Conservation (phyloP, 64 coral and sea anemone genomes). For the Acropora yongei region DNA sequence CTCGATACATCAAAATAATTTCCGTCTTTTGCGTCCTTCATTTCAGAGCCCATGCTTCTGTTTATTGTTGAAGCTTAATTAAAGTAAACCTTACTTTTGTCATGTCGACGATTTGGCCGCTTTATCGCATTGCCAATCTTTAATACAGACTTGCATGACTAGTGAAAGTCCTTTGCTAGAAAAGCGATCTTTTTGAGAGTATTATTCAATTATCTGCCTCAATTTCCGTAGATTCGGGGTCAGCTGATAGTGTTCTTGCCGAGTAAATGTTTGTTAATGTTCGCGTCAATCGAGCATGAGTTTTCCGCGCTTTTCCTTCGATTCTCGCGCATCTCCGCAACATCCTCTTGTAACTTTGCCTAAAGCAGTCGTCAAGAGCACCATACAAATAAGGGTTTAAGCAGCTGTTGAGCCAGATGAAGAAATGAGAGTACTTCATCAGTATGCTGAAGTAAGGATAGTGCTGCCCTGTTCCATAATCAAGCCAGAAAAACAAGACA, state of each 20-base stretch:
- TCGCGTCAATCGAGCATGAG: constrained; percentile 66
- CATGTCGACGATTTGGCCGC: neutral
- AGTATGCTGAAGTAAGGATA: constrained; percentile 86
- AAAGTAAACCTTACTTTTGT: neutral
- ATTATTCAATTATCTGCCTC: constrained; percentile 4
- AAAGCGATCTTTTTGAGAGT: neutral
- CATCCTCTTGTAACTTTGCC: constrained; percentile 83
- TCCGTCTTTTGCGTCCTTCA: neutral
- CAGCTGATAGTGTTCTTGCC: constrained; percentile 50
- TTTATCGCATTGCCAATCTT: neutral
- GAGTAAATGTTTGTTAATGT: constrained; percentile 62
- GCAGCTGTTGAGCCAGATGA: constrained; percentile 88
- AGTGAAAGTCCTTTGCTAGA: neutral
- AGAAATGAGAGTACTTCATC: constrained; percentile 94
- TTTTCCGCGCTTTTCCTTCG: constrained; percentile 78
- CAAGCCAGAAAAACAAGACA: constrained; percentile 94
- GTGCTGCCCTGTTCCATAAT: constrained; percentile 68
- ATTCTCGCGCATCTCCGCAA: constrained; percentile 77
- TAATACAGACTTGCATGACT: neutral
- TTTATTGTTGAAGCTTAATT: neutral
- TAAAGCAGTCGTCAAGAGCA: constrained; percentile 80
- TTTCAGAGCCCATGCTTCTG: neutral
- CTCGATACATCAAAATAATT: neutral
- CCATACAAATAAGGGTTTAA: constrained; percentile 93
- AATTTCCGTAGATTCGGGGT: constrained; percentile 40